Percentiles rank a stretch among this genome's conserved stretches.
Evolutionary conservation across 1,140 invertebrate genomes (phyloP).

Genomic region (Zaprionus davidi): DNA sequence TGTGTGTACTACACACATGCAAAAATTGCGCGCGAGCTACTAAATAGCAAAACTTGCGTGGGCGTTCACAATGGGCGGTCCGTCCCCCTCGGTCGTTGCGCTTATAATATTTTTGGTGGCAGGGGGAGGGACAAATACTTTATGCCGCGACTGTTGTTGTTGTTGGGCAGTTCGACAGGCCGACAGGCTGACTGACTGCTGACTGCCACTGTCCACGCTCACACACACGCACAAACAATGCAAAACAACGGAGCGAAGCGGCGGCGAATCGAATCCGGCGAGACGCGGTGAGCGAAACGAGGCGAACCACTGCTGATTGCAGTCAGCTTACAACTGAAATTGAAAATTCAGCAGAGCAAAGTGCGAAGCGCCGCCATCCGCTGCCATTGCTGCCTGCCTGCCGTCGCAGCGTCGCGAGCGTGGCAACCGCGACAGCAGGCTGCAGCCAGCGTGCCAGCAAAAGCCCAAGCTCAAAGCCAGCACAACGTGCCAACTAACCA

Average conservation of each 20-base stretch:
- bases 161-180: conserved; percentile 23
- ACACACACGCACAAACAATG: conserved; percentile 40
- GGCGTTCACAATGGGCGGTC: conserved; percentile 10
- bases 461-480: conserved; percentile 69
- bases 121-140: conserved; percentile 24
- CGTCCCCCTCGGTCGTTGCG: conserved; percentile 7
- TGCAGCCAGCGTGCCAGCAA: conserved; percentile 53
- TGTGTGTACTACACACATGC: conserved; percentile 56
- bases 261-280: conserved; percentile 24
- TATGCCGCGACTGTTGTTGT: conserved; percentile 33
- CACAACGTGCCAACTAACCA: conserved; percentile 76
- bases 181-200: conserved; percentile 11
- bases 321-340: conserved; percentile 84
- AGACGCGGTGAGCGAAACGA: conserved; percentile 44
- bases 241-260: conserved; percentile 12
- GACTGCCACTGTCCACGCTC: conserved; percentile 45
- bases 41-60: conserved; percentile 29
- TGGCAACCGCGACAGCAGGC: conserved; percentile 70
- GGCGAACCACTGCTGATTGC: conserved; percentile 84
- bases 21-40: conserved; percentile 47
- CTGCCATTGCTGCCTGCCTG: conserved; percentile 24
- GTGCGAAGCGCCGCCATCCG: conserved; percentile 73
- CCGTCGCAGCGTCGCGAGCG: conserved; percentile 48
- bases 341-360: conserved; percentile 84
- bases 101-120: conserved; percentile 41